Base-by-base conservation (phyloP, 2,113 vertebrate genomes). In the Rostratula benghalensis region DNA sequence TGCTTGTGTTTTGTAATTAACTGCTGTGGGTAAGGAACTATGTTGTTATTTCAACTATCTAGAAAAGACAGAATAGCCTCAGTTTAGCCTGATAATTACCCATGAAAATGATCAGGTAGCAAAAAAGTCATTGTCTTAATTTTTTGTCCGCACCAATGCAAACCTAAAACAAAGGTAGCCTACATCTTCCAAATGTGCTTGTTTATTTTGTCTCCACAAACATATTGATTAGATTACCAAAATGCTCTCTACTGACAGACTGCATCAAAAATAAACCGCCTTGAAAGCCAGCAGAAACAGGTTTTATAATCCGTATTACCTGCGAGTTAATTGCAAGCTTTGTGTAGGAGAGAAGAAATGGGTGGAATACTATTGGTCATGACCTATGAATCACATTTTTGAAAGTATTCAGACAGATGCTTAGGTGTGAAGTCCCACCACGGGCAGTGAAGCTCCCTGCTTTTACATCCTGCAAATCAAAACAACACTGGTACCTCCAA, bases 1-100 rank as follows among this genome's bases (percentile, higher is more conserved):
- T 75, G 76, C 14, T 92, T 87, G 45, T 90, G 65, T 86, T 95
- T 87, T 92, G 94, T 84, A 93, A 94, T 97, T 94, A 93, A 94
- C 28, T 81, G 61, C 39, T 88, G 25, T 30, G 65, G 46, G 18
- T 95, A 71, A 90, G 68, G 56, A 94, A 56, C 37, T 78, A 21
- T 60, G 46, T 20, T 83, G 43, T 56, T 90, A 63, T 80, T 90
- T 74, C 73, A 85, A 45, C 88, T 94, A 41, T 53, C 48, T 84
- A 31, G 24, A 82, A 93, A 92, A 92, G 39, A 68, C 21, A 92
- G 73, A 91, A 81, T 4, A 59, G 22, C 17, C 28, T 75, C 73
- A 61, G 20, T 69, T 84, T 87, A 90, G 93, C 39, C 33, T 83
- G 75, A 64, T 21, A 86, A 67, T 78, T 95, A 71, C 21, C 17